Evolutionary conservation across 2,888 invertebrate genomes (phyloP), one percentile per base, ranked within the genome.

Genomic region (Willowsia nigromaculata): DNA sequence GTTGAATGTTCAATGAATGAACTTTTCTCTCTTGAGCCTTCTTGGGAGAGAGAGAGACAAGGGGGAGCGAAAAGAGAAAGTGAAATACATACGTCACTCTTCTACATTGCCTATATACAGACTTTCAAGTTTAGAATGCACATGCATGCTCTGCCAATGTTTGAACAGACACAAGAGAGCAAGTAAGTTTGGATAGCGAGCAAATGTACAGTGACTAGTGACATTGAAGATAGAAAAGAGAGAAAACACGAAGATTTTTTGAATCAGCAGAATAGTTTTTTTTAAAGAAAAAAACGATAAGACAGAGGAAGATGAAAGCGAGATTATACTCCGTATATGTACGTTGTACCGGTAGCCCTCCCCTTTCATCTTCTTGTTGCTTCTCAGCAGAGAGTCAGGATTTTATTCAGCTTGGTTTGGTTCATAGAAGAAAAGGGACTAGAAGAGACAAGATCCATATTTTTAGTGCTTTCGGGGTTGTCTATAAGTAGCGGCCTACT

Each of bases 61-160:
- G 65, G 37, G 4, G 40, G 50, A 25, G 22, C 0, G 13, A 71
- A 43, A 25, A 40, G 25, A 71, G 43, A 43, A 71, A 71, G 25
- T 71, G 71, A 43, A 71, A 43, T 68, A 40, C 68, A 37, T 68
- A 68, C 68, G 68, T 68, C 37, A 68, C n/a, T 68, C 40, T 37
- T 65, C 9, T 33, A n/a, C n/a, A 9, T 30, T 40, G 18, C 4
- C 25, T 22, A 25, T 27, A 25, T 71, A 27, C 71, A 22, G 6
- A 71, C 43, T 71, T 71, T 37, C 13, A 7, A 71, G 27, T n/a
- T 37, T 62, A 22, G 25, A 25, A 71, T 43, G 43, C 71, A 71
- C 9, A 13, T 68, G 68, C 71, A 71, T 43, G 71, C 5, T 68
- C 37, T 68, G 33, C 68, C 40, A 71, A 71, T 71, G 43, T 71